These are phyloP conservation scores for Uropsilus gracilis DNA, from an alignment of 2,113 vertebrate species.

Conservation along the genomic window DNA sequence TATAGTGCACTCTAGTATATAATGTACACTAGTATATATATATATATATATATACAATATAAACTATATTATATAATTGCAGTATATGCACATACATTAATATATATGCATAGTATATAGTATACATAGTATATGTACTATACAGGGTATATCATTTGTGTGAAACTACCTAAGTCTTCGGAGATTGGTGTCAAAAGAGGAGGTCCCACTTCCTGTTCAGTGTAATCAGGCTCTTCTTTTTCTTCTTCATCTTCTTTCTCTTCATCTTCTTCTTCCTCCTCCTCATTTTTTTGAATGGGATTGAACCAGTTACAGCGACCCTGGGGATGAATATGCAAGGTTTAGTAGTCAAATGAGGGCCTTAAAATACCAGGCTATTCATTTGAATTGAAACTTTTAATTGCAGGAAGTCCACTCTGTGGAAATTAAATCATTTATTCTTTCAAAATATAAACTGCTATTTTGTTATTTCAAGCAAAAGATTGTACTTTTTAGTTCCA, in stretches of 20 bases:
- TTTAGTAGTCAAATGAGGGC: constrained; percentile 28
- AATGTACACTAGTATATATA: background rate
- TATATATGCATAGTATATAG: too few relatives aligned
- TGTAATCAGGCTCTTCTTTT: constrained; percentile 87
- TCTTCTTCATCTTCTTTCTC: constrained; percentile 89
- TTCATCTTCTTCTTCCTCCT: constrained; percentile 85
- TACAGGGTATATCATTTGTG: background rate
- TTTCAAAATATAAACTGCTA: background rate
- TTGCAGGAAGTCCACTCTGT: background rate
- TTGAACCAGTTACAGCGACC: constrained; percentile 96
- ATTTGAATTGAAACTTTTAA: background rate
- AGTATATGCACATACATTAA: too few relatives aligned
- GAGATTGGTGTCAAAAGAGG: constrained; percentile 93
- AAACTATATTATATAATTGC: background rate
- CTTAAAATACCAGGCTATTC: constrained; percentile 26
- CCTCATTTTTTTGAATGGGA: constrained; percentile 86
- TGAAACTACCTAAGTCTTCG: constrained; percentile 92
- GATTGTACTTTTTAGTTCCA: background rate
- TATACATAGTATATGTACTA: background rate
- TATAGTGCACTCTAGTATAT: background rate
- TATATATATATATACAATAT: background rate
- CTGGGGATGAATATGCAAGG: constrained; percentile 79
- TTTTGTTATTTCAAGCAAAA: constrained; percentile 22
- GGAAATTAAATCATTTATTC: background rate
- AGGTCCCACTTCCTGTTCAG: constrained; percentile 92